A percentile compares a stretch with the other conserved stretches of the same genome.
phyloP scores from a whole-genome alignment of 2,113 vertebrate species.

The Lophotis ruficrista region DNA sequence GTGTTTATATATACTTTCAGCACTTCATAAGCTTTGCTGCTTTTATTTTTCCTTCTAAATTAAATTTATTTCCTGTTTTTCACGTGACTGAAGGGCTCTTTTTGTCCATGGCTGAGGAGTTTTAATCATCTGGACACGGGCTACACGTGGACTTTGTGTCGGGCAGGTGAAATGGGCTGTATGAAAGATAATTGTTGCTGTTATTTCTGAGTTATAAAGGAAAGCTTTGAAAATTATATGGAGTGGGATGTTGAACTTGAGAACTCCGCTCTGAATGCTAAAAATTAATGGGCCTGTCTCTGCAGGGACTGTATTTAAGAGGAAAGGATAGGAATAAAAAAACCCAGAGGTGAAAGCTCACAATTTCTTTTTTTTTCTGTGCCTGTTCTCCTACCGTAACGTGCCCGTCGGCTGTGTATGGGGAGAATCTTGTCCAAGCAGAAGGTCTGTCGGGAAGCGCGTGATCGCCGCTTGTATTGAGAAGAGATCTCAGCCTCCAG shows the following conservation, averaged over 20 bases:
- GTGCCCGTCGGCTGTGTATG: accelerated
- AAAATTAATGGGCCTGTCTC: not conserved
- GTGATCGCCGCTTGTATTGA: accelerated
- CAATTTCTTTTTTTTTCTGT: not conserved
- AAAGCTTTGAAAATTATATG: not conserved
- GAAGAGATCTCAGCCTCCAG: not conserved
- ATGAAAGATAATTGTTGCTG: not conserved
- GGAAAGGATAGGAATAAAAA: not conserved
- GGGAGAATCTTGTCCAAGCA: not conserved
- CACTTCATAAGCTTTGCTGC: not conserved
- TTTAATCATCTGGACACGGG: not conserved
- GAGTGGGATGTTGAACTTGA: not conserved
- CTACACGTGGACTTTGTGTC: accelerated
- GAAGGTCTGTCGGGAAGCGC: accelerated
- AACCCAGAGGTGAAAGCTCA: not conserved
- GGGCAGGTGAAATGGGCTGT: not conserved
- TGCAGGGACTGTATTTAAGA: not conserved
- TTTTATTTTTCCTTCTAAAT: not conserved
- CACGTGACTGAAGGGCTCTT: accelerated
- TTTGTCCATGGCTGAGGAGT: not conserved
- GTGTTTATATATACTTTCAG: accelerated
- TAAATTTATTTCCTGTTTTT: not conserved
- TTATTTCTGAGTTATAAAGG: not conserved
- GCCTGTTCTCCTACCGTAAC: accelerated
- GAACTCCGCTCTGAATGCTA: not conserved